These are phyloP conservation scores for Scaptomyza reducta DNA, from an alignment of 2,888 invertebrate species.

Conservation along the genomic window DNA sequence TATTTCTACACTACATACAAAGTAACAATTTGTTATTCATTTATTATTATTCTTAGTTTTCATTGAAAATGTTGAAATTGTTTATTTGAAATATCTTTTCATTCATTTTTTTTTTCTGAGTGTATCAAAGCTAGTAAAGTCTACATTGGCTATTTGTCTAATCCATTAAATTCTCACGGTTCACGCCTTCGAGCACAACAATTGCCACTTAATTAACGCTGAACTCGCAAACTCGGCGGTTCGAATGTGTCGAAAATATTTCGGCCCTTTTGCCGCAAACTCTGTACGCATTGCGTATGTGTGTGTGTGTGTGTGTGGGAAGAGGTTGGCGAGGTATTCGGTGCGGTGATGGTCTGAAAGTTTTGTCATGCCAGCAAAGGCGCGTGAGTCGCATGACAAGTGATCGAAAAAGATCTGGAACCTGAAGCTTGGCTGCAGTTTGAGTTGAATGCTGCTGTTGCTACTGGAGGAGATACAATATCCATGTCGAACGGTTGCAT, in stretches of 20 bases:
- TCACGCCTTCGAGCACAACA: slow-evolving; percentile 69
- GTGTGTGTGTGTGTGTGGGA: not conserved
- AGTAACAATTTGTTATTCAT: no score
- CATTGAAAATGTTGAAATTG: not conserved
- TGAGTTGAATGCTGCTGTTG: slow-evolving; percentile 1
- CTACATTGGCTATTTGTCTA: slow-evolving; percentile 65
- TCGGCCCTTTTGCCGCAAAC: slow-evolving; percentile 45
- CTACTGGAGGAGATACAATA: slow-evolving; percentile 41
- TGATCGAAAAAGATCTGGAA: slow-evolving; percentile 46
- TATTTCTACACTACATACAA: no score
- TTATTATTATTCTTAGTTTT: no score
- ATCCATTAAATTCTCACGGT: slow-evolving; percentile 76
- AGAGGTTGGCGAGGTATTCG: not conserved
- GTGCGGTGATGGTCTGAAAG: slow-evolving; percentile 62
- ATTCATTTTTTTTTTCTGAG: not conserved
- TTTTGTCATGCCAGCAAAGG: slow-evolving; percentile 81
- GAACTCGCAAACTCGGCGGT: slow-evolving; percentile 23
- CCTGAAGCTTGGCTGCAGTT: slow-evolving; percentile 2
- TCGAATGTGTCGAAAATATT: slow-evolving; percentile 62
- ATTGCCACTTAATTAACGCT: slow-evolving; percentile 78
- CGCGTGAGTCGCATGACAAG: slow-evolving; percentile 80
- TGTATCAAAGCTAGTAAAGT: slow-evolving; percentile 6
- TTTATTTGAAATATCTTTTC: no score
- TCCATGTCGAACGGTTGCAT: slow-evolving; percentile 76
- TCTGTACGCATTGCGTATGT: not conserved